phyloP scores from a whole-genome alignment of 2,888 invertebrate species.

The Tricholauxania praeusta region DNA sequence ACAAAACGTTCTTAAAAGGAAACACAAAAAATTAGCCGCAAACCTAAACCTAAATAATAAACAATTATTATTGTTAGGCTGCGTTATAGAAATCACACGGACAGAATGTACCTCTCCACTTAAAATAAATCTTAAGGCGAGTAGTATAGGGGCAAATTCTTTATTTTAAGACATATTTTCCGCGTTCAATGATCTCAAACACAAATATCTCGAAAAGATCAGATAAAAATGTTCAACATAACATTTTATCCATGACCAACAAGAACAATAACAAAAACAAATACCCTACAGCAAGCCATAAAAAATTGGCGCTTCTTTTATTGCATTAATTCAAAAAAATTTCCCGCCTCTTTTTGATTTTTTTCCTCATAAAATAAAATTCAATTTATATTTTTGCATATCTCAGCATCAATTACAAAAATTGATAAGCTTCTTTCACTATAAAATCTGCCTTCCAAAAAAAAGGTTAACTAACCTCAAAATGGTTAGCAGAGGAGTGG shows the following conservation, averaged over 20 bases:
- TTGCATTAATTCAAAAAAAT: not conserved
- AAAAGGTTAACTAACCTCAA: not conserved
- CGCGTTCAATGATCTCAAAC: not conserved
- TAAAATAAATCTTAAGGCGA: too few species aligned
- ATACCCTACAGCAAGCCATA: slow-evolving; percentile 27
- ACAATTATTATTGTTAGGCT: too few species aligned
- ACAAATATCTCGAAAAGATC: not conserved
- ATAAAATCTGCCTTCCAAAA: slow-evolving; percentile 1
- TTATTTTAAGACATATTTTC: too few species aligned
- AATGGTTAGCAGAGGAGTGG: not conserved
- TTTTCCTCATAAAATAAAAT: slow-evolving; percentile 23
- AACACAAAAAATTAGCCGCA: too few species aligned
- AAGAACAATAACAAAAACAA: slow-evolving; percentile 10
- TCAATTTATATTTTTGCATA: slow-evolving; percentile 38
- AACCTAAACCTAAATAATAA: too few species aligned
- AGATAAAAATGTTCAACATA: not conserved
- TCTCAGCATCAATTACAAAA: slow-evolving; percentile 16
- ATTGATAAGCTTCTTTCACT: slow-evolving; percentile 21
- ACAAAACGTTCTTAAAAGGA: too few species aligned
- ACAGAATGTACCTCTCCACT: too few species aligned
- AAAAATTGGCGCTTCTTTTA: slow-evolving; percentile 29
- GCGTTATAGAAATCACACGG: too few species aligned
- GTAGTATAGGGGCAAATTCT: too few species aligned
- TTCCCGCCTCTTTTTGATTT: slow-evolving; percentile 17
- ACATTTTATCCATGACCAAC: not conserved